phyloP scores from a whole-genome alignment of 23 tunicate species.

The Halocynthia aurantium region DNA sequence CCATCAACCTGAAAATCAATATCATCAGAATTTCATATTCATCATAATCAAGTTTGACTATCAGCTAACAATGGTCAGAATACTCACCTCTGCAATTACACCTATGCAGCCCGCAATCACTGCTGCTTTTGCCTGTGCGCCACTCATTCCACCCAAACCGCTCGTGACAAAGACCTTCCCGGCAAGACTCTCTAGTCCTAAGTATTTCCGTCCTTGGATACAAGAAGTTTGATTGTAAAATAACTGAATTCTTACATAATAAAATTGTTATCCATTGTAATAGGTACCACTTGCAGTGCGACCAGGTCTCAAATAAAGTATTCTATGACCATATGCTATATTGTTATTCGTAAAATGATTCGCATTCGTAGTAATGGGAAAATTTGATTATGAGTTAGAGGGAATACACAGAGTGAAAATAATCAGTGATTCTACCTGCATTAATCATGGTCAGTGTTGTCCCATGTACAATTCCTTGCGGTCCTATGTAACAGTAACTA shows the following conservation, averaged over 20 bases:
- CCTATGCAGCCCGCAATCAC: conserved; percentile 93
- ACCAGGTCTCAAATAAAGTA: background rate
- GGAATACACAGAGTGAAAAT: no score
- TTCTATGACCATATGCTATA: no score
- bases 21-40: background rate
- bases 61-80: background rate
- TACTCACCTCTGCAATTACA: conserved; percentile 79
- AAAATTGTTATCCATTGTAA: background rate
- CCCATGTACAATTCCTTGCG: conserved; percentile 98
- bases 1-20: conserved; percentile 50
- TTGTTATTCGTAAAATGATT: no score
- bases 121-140: conserved; percentile 98
- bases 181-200: conserved; percentile 26
- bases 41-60: background rate
- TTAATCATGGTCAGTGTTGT: conserved; percentile 92
- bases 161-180: conserved; percentile 92
- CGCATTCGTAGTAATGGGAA: no score
- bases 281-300: background rate
- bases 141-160: conserved; percentile 99
- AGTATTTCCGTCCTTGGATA: conserved; percentile 61
- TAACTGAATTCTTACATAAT: no score
- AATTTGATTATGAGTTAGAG: no score
- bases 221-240: background rate
- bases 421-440: conserved; percentile 38
- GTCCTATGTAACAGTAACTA: conserved; percentile 97